A percentile compares a stretch with the other conserved stretches of the same genome.
These are phyloP conservation scores for Micoletzkya japonica DNA, from an alignment of 2,888 invertebrate species.

Conservation along the genomic window DNA sequence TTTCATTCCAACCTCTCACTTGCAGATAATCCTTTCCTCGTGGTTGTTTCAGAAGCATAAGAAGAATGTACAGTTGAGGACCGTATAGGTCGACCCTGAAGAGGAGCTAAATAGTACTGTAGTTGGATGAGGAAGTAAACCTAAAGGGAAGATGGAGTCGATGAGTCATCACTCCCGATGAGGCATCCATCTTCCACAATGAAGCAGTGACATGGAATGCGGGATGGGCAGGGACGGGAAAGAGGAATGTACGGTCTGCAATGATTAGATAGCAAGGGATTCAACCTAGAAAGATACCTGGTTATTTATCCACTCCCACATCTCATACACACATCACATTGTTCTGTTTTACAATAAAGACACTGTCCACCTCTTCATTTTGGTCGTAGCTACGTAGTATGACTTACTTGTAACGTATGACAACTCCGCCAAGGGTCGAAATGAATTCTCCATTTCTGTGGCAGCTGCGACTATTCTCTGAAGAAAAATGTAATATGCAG, in stretches of 20 bases:
- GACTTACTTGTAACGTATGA: slow-evolving; percentile 34
- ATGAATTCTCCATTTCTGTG: slow-evolving; percentile 35
- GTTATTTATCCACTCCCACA: too few relatives aligned
- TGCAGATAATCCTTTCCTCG: slow-evolving; percentile 46
- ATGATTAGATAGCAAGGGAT: neutral
- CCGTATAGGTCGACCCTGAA: slow-evolving; percentile 34
- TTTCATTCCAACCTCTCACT: slow-evolving; percentile 31
- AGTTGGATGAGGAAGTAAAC: neutral
- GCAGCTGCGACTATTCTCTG: slow-evolving; percentile 40
- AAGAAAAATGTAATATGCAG: slow-evolving; percentile 14
- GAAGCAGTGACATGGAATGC: slow-evolving; percentile 33
- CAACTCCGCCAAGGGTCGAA: slow-evolving; percentile 48
- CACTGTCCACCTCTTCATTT: too few relatives aligned
- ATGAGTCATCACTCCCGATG: neutral
- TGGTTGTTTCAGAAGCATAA: slow-evolving; percentile 57
- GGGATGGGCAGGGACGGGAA: slow-evolving; percentile 43
- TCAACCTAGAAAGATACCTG: too few relatives aligned
- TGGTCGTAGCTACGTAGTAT: neutral
- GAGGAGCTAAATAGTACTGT: neutral
- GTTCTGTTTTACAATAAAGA: too few relatives aligned
- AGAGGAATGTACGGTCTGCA: slow-evolving; percentile 37
- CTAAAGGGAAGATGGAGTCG: slow-evolving; percentile 24
- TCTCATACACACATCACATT: too few relatives aligned
- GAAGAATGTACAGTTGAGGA: slow-evolving; percentile 47
- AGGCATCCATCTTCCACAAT: slow-evolving; percentile 38